Conservation (phyloP, 2,113 vertebrate genomes). For the human (Homo sapiens) region DNA sequence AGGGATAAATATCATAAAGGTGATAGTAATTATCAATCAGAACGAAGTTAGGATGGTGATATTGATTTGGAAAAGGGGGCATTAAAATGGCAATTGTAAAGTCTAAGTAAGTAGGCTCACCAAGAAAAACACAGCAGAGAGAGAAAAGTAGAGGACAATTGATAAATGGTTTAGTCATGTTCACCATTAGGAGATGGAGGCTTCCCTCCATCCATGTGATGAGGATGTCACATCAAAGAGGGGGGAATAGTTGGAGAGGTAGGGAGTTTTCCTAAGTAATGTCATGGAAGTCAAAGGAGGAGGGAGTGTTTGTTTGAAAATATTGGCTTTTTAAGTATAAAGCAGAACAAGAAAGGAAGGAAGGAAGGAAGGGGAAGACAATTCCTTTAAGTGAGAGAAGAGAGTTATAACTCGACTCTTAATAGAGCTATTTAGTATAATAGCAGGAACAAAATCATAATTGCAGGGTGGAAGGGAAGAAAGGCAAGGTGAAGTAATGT, state of each 20-base stretch:
- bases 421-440: neutral
- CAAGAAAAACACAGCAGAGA: accelerated
- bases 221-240: neutral
- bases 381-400: neutral
- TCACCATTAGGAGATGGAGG: neutral
- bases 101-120: neutral
- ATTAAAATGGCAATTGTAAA: neutral
- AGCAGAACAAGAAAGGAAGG: neutral
- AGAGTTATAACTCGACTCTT: neutral
- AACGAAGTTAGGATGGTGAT: neutral
- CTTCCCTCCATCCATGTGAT: too few species aligned
- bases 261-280: neutral
- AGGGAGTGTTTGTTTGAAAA: neutral
- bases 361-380: neutral
- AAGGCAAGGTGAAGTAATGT: neutral
- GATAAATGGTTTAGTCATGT: neutral
- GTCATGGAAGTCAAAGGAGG: neutral
- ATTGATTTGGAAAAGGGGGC: neutral
- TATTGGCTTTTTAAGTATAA: neutral
- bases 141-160: neutral
- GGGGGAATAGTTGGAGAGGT: neutral
- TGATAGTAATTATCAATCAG: neutral
- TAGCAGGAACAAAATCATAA: neutral
- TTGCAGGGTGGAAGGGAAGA: neutral
- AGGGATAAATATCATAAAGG: neutral